These are phyloP conservation scores for Tetramorium parvispinum DNA, from an alignment of 1,140 invertebrate species.

Conservation along the genomic window DNA sequence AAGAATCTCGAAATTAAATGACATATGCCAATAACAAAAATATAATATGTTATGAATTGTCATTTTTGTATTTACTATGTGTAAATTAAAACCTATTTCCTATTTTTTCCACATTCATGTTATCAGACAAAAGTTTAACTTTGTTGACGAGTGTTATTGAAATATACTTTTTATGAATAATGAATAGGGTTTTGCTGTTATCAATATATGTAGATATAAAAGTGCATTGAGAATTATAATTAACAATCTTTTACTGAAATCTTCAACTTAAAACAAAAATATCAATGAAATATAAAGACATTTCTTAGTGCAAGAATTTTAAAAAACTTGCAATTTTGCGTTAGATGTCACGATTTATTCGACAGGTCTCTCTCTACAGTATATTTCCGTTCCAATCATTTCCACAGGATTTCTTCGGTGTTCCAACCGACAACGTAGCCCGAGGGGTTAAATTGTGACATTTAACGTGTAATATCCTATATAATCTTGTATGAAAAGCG, in stretches of 20 bases:
- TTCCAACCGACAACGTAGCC: conserved; percentile 56
- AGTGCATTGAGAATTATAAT: background rate
- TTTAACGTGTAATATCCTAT: conserved; percentile 82
- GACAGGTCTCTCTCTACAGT: background rate
- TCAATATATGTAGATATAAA: background rate
- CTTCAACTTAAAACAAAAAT: background rate
- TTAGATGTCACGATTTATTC: conserved; percentile 16
- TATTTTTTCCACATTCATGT: no score
- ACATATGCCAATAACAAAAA: no score
- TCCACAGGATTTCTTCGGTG: conserved; percentile 35
- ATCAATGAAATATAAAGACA: background rate
- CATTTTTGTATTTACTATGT: no score
- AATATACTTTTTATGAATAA: background rate
- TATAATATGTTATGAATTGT: no score
- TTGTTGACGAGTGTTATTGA: background rate
- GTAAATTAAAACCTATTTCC: no score
- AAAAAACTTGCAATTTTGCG: background rate
- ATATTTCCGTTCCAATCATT: conserved; percentile 61
- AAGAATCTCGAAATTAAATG: no score
- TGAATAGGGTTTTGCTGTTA: background rate
- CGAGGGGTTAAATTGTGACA: conserved; percentile 70
- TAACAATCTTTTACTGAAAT: background rate
- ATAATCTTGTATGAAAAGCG: conserved; percentile 82
- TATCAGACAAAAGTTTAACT: no score
- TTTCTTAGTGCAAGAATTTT: background rate